These are phyloP conservation scores for Agrotis ipsilon DNA, from an alignment of 2,888 invertebrate species.

Conservation along the genomic window DNA sequence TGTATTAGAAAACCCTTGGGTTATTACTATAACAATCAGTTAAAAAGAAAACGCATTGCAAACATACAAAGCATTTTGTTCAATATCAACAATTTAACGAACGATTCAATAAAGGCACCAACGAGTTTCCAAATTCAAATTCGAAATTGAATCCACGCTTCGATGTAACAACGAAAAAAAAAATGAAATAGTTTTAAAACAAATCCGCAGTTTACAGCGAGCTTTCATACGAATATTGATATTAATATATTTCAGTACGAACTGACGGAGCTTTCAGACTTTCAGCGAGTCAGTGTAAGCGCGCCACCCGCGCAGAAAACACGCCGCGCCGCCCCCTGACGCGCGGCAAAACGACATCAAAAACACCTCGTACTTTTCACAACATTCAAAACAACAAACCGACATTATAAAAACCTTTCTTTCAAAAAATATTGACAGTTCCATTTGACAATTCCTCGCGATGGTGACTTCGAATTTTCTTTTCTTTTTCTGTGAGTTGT, in stretches of 20 bases:
- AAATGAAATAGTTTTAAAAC: slow-evolving; percentile 48
- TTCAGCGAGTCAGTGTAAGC: slow-evolving; percentile 62
- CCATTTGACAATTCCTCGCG: slow-evolving; percentile 11
- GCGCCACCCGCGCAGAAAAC: slow-evolving; percentile 63
- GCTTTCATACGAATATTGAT: slow-evolving; percentile 57
- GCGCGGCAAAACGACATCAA: slow-evolving; percentile 42
- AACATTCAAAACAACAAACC: slow-evolving; percentile 56
- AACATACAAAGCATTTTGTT: not conserved
- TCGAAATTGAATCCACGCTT: slow-evolving; percentile 26
- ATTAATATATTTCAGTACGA: slow-evolving; percentile 54
- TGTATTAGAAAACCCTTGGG: not conserved
- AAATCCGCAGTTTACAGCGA: slow-evolving; percentile 37
- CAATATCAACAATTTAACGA: not conserved
- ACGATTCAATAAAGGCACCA: not conserved
- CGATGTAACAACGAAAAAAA: slow-evolving; percentile 24
- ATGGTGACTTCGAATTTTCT: slow-evolving; percentile 24
- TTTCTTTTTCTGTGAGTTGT: slow-evolving; percentile 16
- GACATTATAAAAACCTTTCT: slow-evolving; percentile 23
- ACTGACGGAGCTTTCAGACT: slow-evolving; percentile 60
- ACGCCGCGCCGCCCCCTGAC: slow-evolving; percentile 59
- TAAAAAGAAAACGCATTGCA: not conserved
- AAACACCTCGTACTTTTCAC: slow-evolving; percentile 50
- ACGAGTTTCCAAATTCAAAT: slow-evolving; percentile 24
- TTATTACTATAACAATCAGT: not conserved
- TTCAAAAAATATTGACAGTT: slow-evolving; percentile 18